Evolutionary conservation across 2,797 vertebrate genomes (phyloP), one percentile per base, ranked within the genome.

Genomic region (Pseudochirops corinnae): DNA sequence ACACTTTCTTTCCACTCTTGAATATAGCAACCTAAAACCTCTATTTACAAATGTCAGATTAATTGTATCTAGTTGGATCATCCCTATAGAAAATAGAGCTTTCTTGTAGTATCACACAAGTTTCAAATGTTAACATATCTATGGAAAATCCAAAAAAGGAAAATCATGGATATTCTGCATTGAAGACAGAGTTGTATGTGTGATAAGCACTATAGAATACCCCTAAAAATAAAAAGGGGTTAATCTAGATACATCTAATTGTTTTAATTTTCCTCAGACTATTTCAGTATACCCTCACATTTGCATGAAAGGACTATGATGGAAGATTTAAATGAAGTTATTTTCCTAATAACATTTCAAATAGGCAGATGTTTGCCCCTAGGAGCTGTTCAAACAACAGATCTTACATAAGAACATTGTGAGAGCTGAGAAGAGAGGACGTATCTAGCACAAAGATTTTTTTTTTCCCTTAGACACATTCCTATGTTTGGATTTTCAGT

Each of bases 311-410:
- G 67, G 57, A 0, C 16, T 97, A 92, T 53, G 94, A 97, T 13
- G 92, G 62, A 96, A 98, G 96, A 98, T 97, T 98, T 74, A 98
- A 97, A 98, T 97, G 92, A 97, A 97, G 92, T 95, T 97, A 97
- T 97, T 98, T 98, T 97, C 92, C 93, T 96, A 98, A 97, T 95
- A 97, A 96, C 67, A 50, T 92, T 94, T 98, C 67, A 95, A 94
- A 93, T 39, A 95, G 67, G 91, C 97, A 98, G 97, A 98, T 98
- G 94, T 98, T 98, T 98, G 93, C 95, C 96, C 94, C 58, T 95
- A 98, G 95, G 97, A 98, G 58, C 57, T 96, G 60, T 94, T 97
- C 90, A 93, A 95, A 98, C 95, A 97, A 94, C 29, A 97, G 82
- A 97, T 97, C 96, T 95, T 96, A 58, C 56, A 24, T 95, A 97